phyloP scores from a whole-genome alignment of 1,140 invertebrate species.

The Agraylea sexmaculata region DNA sequence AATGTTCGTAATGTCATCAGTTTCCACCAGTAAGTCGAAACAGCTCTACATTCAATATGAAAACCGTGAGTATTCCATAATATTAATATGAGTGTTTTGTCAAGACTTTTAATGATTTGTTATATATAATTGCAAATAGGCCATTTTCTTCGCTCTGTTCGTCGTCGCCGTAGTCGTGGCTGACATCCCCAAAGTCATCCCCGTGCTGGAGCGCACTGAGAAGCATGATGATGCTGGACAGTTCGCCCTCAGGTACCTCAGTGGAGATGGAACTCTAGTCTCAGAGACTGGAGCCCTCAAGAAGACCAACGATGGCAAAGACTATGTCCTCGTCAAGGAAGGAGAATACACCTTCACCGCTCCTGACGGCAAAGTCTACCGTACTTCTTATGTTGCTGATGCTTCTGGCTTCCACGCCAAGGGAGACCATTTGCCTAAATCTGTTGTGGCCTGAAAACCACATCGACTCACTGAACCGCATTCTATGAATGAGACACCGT shows the following conservation, averaged over 20 bases:
- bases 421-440: conserved; percentile 26
- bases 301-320: conserved; percentile 15
- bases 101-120: no score
- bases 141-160: conserved; percentile 4
- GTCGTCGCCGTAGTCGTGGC: conserved; percentile 11
- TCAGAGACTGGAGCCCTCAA: conserved; percentile 18
- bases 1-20: no score
- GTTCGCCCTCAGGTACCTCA: conserved; percentile 20
- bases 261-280: conserved; percentile 18
- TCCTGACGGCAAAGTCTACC: conserved; percentile 10
- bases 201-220: conserved; percentile 20
- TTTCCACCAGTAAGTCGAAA: no score
- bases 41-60: no score
- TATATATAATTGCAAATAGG: no score
- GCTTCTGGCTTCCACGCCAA: conserved; percentile 13
- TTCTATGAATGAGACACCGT: no score
- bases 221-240: conserved; percentile 21
- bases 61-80: no score
- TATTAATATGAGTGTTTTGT: no score
- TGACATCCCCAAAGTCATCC: conserved; percentile 13
- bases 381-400: conserved; percentile 14
- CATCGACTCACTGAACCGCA: no score
- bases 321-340: conserved; percentile 16
- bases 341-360: conserved; percentile 13
- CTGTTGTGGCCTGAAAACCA: conserved; percentile 16